Conservation (phyloP, 2,113 vertebrate genomes). For the Proterorhinus semilunaris region DNA sequence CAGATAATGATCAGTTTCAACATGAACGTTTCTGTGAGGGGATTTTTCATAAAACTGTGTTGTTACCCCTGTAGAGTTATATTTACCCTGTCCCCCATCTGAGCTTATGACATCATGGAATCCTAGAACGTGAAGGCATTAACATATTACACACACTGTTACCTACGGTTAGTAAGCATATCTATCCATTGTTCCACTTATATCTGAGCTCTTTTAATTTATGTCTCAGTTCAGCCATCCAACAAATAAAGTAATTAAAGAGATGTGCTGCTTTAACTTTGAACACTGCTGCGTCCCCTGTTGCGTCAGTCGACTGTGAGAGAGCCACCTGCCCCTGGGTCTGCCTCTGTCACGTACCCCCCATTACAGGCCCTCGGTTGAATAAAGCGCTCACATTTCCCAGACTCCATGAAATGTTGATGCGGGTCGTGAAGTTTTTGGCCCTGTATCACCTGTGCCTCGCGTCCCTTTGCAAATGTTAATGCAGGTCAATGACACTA, state of each 20-base stretch:
- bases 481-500: conserved; percentile 51
- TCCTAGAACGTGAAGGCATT: too few species aligned
- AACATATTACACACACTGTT: too few species aligned
- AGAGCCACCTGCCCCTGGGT: neutral
- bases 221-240: neutral
- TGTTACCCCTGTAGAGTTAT: too few species aligned
- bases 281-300: conserved; percentile 6
- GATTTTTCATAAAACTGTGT: too few species aligned
- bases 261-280: neutral
- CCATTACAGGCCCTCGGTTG: conserved; percentile 30
- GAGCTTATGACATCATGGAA: too few species aligned
- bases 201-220: neutral
- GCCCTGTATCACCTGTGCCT: conserved; percentile 31
- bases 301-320: neutral
- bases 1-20: too few species aligned
- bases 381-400: conserved; percentile 33
- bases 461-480: conserved; percentile 14
- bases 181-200: too few species aligned
- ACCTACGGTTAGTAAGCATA: too few species aligned
- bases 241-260: conserved; percentile 10
- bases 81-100: too few species aligned
- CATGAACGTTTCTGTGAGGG: too few species aligned
- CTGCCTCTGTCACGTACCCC: neutral
- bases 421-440: conserved; percentile 42
- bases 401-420: conserved; percentile 59